These are phyloP conservation scores for Carcinoscorpius rotundicauda DNA, from an alignment of 1,140 invertebrate species.

Conservation along the genomic window DNA sequence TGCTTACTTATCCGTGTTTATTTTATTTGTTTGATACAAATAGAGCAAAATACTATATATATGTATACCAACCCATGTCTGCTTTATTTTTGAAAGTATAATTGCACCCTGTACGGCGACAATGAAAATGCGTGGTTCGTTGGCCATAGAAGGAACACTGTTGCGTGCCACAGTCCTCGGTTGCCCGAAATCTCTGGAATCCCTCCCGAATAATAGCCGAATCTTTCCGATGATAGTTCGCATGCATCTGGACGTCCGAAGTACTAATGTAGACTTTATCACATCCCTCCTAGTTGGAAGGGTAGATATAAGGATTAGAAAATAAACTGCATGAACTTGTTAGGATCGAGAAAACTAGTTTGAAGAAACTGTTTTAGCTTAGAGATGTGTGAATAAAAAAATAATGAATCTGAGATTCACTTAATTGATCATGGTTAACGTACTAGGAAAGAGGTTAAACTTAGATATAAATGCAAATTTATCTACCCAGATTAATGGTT, in stretches of 20 bases:
- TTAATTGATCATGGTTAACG: too few species aligned
- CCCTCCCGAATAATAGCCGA: conserved; percentile 95
- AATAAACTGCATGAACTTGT: conserved; percentile 12
- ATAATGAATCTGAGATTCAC: too few species aligned
- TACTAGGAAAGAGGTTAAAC: too few species aligned
- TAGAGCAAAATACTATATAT: too few species aligned
- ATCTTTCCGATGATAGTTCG: conserved; percentile 95
- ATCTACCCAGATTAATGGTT: too few species aligned
- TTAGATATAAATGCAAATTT: too few species aligned
- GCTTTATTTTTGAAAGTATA: conserved; percentile 98
- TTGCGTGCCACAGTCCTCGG: conserved; percentile 74
- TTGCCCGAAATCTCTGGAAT: conserved; percentile 79
- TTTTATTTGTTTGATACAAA: too few species aligned
- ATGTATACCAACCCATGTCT: conserved; percentile 78
- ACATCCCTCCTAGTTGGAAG: conserved; percentile 54
- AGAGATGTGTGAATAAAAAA: too few species aligned
- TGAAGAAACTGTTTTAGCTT: conserved; percentile 1
- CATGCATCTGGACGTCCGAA: conserved; percentile 98
- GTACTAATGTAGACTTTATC: conserved; percentile 98
- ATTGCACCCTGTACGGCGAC: conserved; percentile 71
- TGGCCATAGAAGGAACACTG: conserved; percentile 89
- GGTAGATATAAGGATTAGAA: conserved; percentile 1
- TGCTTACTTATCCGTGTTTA: too few species aligned
- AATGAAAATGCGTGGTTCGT: conserved; percentile 95
- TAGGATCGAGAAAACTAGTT: conserved; percentile 4